Evolutionary conservation across 2,797 vertebrate species (phyloP), one percentile per base, ranked within the genome.

Genomic region (Tragelaphus oryx): DNA sequence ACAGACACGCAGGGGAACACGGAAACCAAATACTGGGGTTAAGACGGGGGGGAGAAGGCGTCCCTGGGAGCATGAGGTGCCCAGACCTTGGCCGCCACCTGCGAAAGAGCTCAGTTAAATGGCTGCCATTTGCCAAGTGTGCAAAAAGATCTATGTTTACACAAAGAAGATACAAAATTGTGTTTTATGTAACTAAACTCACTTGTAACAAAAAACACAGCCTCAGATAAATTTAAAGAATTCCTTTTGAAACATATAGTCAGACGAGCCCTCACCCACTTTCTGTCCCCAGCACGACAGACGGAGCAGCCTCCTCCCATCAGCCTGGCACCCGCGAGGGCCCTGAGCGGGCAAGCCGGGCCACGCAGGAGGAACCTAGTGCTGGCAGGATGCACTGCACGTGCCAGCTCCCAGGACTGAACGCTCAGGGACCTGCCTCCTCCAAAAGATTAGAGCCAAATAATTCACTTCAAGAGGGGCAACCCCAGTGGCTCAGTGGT

Each of bases 251-350:
- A 57, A 13, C 3, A 18, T 10, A 52, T 22, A 46, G 37, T 30
- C 48, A 13, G 26, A 54, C 0, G 13, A 30, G 37, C 4, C 11
- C 5, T 54, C 6, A 18, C 22, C 52, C 41, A 6, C 71, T 22
- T 18, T 50, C 18, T 6, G 3, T 41, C 26, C 41, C 41, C 18
- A n/a, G 57, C 28, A 22, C 0, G 0, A 44, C 22, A 13, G 3
- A 13, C 0, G 0, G 6, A 44, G 41, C 17, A 18, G 80, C 55
- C 1, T 7, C 54, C 54, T 60, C 18, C 57, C 28, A n/a, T 46
- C 41, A 44, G 37, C 54, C 52, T 44, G 54, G 24, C 8, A 24
- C n/a, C 12, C 12, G 1, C 6, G 6, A 14, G 50, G n/a, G 18
- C 50, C n/a, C 78, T 13, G 76, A n/a, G 30, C 5, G 0, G 30